phyloP scores from a whole-genome alignment of 2,113 vertebrate genomes.

The sheep (Ovis aries) region ARS-UI_Ramb_v3.0 NC_056066.1:1845001-1845500 shows the following conservation, averaged over 20 bases:
- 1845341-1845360: not conserved
- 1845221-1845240: not conserved
- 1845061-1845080: not conserved
- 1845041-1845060: not conserved
- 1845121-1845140: not conserved
- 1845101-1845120: not conserved
- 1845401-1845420: not conserved
- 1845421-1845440: not conserved
- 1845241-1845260: not conserved
- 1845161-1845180: not conserved
- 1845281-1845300: not conserved
- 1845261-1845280: not conserved
- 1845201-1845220: not conserved
- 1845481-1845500: not conserved
- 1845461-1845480: not conserved
- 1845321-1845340: not conserved
- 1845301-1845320: not conserved
- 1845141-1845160: not conserved
- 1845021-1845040: not conserved
- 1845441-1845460: accelerated
- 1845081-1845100: not conserved
- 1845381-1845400: not conserved
- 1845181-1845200: not conserved
- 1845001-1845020: not conserved
- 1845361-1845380: not conserved